Conservation (phyloP, 1,140 invertebrate genomes). For the Penaeus vannamei region DNA sequence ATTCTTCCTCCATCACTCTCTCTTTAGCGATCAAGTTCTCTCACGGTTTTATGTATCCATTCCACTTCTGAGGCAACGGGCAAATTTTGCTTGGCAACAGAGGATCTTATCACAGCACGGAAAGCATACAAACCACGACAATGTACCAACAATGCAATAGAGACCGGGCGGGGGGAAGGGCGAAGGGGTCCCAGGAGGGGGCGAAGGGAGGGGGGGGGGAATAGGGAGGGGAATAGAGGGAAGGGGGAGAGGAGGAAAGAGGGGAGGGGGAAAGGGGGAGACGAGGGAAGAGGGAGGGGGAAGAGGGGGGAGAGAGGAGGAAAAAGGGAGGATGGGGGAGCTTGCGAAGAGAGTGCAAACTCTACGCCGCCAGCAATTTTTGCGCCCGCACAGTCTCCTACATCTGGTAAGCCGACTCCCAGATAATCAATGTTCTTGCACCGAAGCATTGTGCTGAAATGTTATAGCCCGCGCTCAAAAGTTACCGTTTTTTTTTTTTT, state of each 20-base stretch:
- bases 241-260: neutral
- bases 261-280: neutral
- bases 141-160: too few species aligned
- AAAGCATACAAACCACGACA: too few species aligned
- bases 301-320: neutral
- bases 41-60: too few species aligned
- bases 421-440: constrained; percentile 46
- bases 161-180: neutral
- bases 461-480: constrained; percentile 31
- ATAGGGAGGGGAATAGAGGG: neutral
- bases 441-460: constrained; percentile 38
- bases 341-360: constrained; percentile 8
- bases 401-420: constrained; percentile 42
- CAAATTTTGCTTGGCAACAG: too few species aligned
- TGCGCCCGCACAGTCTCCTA: constrained; percentile 33
- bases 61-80: too few species aligned
- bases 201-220: neutral
- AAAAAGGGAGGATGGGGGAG: neutral
- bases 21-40: neutral
- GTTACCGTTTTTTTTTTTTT: constrained; percentile 14
- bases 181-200: neutral
- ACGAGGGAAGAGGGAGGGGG: constrained; percentile 7
- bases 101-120: too few species aligned
- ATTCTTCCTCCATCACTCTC: neutral
- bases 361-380: constrained; percentile 36